Evolutionary conservation across 2,888 invertebrate genomes (phyloP).

Genomic region (Protonemura montana): DNA sequence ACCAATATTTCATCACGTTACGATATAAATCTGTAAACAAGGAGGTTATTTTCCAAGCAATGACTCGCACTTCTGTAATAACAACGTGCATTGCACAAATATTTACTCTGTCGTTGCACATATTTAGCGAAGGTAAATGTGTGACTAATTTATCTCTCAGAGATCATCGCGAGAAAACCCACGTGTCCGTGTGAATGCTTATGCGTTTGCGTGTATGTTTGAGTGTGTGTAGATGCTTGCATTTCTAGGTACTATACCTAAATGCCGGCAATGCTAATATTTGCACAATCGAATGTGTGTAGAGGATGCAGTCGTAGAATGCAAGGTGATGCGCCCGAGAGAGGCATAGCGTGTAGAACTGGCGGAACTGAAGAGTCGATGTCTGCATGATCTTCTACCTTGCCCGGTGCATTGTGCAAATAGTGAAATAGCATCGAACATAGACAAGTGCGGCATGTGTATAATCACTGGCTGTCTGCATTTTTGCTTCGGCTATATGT

Average conservation of each 20-base stretch:
- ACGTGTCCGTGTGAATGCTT: background rate
- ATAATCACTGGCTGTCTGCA: background rate
- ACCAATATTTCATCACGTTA: too few species aligned
- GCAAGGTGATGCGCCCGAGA: background rate
- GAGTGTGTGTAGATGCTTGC: background rate
- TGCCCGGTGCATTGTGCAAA: background rate
- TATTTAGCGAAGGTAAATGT: background rate
- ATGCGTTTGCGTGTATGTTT: background rate
- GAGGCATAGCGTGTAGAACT: background rate
- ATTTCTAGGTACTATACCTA: background rate
- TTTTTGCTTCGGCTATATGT: background rate
- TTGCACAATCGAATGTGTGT: background rate
- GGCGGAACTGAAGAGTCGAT: background rate
- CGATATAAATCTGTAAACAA: too few species aligned
- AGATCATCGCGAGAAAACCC: background rate
- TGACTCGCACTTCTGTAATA: background rate
- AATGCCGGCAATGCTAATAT: background rate
- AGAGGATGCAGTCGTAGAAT: background rate
- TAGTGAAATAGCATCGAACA: background rate
- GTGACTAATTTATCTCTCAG: background rate
- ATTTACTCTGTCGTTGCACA: background rate
- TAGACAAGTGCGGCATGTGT: background rate
- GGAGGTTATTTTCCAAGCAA: background rate
- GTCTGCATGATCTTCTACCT: background rate
- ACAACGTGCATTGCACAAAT: background rate